Evolutionary conservation across 2,797 vertebrate genomes (phyloP), one percentile per base, ranked within the genome.

Genomic region (Echiichthys vipera): DNA sequence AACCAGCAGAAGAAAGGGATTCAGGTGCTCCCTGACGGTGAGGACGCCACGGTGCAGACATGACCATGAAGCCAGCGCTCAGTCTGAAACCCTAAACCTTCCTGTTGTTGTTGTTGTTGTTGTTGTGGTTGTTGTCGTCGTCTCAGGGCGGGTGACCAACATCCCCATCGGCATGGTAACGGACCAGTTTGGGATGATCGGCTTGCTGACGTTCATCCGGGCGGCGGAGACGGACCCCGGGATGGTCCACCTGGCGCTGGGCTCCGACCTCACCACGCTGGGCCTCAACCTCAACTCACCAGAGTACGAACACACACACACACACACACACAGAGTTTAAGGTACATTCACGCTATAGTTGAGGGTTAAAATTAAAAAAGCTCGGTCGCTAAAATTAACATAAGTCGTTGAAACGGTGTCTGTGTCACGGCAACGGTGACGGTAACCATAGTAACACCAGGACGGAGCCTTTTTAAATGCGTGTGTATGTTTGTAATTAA

Each of bases 1-100:
- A 98, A 98, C 93, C 98, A 98, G 95, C 97, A 98, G 95, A 99
- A 98, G 95, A 99, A 99, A 94, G 98, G 98, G 93, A 99, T 99
- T 86, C 97, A 99, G 95, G 97, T 99, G 92, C 96, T 99, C 94
- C 96, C 97, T 87, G 97, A 99, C 70, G 98, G 98, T 99, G 93
- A 92, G n/a, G 96, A 36, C n/a, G 1, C 39, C 37, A 20, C 15
- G 47, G 29, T 50, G 17, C 39, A n/a, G n/a, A n/a, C n/a, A n/a
- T n/a, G n/a, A n/a, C n/a, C n/a, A n/a, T n/a, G n/a, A n/a, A n/a
- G n/a, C n/a, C n/a, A n/a, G n/a, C n/a, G n/a, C n/a, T n/a, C n/a
- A n/a, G n/a, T n/a, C n/a, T n/a, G n/a, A n/a, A n/a, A n/a, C n/a
- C 13, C 12, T 7, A 24, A 53, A 14, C 2, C 6, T 2, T 3